Base-by-base conservation (phyloP, 2,113 vertebrate species). In the Megaleporinus macrocephalus region DNA sequence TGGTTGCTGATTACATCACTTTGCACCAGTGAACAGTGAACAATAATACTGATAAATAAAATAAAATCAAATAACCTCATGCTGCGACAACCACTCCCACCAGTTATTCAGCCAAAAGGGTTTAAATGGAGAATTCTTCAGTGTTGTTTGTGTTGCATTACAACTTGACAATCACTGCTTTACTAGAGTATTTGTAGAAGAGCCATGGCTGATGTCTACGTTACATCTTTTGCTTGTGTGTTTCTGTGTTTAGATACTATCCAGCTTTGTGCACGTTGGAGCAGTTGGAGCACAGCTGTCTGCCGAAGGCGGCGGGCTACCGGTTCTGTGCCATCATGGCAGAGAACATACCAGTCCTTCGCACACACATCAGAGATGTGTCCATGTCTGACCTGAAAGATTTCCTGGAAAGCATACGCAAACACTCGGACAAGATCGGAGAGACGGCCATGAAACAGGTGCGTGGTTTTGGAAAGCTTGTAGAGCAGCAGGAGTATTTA, bases 341-440 rank as follows among this genome's bases (percentile, higher is more conserved):
- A 12, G 96, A 97, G 76, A 98, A 96, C 87, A 98, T 98, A 80
- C 96, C 98, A 0, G 92, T 92, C 12, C 94, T 99, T 74, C 94
- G 97, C 0, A 89, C 93, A 0, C 96, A 96, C 87, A 99, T 99
- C 89, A 93, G 95, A 20, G 98, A 99, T 49, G 96, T 96, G 18
- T 98, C 98, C 89, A 99, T 99, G 97, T 95, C 95, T 0, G 96
- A 99, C 89, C 96, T 99, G 49, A 95, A 97, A 84, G 98, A 99
- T 88, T 99, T 99, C 91, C 91, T 99, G 95, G 98, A 99, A 92
- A 99, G 97, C 85, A 98, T 99, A 91, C 96, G 98, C 30, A 99
- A 98, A 81, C 98, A 99, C 93, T 99, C 98, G 0, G 96, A 99
- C 89, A 97, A 95, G 92, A 98, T 99, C 0, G 98, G 98, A 7